Conservation (phyloP, 2,113 vertebrate species). For the Labrus mixtus region DNA sequence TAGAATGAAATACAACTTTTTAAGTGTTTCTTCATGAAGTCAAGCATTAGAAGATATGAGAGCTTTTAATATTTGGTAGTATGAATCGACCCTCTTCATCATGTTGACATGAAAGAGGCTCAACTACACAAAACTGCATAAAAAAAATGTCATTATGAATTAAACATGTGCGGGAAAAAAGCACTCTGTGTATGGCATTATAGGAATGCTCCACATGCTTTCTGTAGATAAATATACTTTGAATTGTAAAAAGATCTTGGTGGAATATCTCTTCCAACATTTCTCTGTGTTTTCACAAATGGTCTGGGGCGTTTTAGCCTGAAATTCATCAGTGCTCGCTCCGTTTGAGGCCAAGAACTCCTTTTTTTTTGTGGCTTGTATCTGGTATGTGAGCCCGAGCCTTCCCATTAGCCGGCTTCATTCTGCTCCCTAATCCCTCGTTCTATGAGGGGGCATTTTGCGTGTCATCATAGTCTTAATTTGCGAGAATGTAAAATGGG, state of each 20-base stretch:
- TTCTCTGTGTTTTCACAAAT: conserved; percentile 49
- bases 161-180: not conserved
- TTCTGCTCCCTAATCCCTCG: conserved; percentile 24
- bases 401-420: conserved; percentile 26
- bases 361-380: conserved; percentile 65
- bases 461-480: conserved; percentile 48
- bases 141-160: not conserved
- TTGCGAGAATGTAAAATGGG: conserved; percentile 20
- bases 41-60: no score
- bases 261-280: conserved; percentile 37
- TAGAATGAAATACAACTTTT: no score
- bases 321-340: conserved; percentile 37
- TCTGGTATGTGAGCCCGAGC: conserved; percentile 54
- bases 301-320: conserved; percentile 37
- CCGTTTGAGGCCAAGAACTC: conserved; percentile 31
- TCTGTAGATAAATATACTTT: conserved; percentile 41
- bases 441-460: conserved; percentile 22
- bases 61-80: not conserved
- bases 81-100: not conserved
- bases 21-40: no score
- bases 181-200: conserved; percentile 5
- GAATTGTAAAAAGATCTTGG: conserved; percentile 19
- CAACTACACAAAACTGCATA: no score
- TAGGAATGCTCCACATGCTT: conserved; percentile 30
- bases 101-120: no score